phyloP scores from a whole-genome alignment of 1,140 invertebrate species.

The Chionoecetes opilio region DNA sequence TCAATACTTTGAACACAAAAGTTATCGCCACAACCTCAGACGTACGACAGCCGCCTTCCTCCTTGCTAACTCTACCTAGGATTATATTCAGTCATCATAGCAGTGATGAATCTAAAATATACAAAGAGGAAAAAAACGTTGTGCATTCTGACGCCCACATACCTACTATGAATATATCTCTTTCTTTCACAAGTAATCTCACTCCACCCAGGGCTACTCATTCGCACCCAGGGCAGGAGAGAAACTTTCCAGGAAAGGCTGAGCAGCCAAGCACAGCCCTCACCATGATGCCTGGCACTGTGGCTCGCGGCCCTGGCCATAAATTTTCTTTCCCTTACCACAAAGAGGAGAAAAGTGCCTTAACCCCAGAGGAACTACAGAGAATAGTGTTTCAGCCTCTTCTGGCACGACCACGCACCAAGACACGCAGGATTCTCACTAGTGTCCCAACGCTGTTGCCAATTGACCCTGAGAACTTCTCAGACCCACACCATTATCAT shows the following conservation, averaged over 20 bases:
- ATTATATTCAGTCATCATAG: background rate
- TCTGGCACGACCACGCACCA: slow-evolving; percentile 3
- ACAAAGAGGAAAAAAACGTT: too few species aligned
- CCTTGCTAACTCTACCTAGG: background rate
- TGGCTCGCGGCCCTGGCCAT: slow-evolving; percentile 48
- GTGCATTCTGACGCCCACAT: background rate
- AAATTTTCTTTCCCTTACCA: slow-evolving; percentile 48
- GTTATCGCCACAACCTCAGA: too few species aligned
- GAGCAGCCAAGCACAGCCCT: background rate
- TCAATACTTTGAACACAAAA: too few species aligned
- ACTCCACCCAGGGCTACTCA: background rate
- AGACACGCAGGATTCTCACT: slow-evolving; percentile 38
- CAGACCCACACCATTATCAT: background rate
- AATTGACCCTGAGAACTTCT: background rate
- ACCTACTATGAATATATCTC: background rate
- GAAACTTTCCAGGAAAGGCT: background rate
- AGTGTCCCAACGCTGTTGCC: background rate
- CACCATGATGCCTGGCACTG: slow-evolving; percentile 55
- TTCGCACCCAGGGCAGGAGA: background rate
- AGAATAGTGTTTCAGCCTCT: slow-evolving; percentile 45
- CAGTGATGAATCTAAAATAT: background rate
- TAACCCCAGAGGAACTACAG: slow-evolving; percentile 39
- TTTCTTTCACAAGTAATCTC: background rate
- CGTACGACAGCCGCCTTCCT: background rate
- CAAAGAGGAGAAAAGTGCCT: background rate